A percentile compares a stretch with the other conserved stretches of the same genome.
Evolutionary conservation across 2,797 vertebrate genomes (phyloP).

Genomic region (Oceanodroma leucorhoa): DNA sequence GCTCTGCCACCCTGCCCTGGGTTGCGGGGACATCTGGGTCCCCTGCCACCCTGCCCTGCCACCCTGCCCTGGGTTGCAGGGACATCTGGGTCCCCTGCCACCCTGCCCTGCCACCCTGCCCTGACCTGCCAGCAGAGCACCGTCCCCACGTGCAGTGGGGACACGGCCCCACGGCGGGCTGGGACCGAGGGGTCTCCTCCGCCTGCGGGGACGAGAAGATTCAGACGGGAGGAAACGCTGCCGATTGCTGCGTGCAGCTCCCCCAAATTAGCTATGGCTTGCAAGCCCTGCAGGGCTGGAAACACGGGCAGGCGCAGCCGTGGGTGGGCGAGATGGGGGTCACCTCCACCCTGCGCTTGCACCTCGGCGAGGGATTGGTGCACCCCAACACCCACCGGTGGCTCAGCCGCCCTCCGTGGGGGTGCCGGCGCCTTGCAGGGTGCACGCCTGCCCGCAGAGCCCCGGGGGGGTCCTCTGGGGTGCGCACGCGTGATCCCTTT

Average conservation of each 20-base stretch:
- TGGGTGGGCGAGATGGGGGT: not conserved
- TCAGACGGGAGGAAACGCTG: not conserved
- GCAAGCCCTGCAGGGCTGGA: not conserved
- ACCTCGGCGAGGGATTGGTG: not conserved
- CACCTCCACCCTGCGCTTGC: not conserved
- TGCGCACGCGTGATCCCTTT: accelerated
- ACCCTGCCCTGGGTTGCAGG: not conserved
- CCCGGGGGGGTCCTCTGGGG: not conserved
- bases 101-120: too few species aligned
- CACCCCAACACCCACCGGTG: accelerated
- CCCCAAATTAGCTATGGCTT: not conserved
- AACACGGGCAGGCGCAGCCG: accelerated
- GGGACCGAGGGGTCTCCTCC: not conserved
- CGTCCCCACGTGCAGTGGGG: accelerated
- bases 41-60: too few species aligned
- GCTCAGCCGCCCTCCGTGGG: not conserved
- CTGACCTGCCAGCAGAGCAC: not conserved
- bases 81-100: not conserved
- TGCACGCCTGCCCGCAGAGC: not conserved
- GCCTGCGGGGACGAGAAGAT: accelerated
- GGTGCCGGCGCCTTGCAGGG: too few species aligned
- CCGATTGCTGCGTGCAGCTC: not conserved
- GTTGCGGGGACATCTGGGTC: not conserved
- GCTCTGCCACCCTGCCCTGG: too few species aligned
- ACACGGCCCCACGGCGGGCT: accelerated